Evolutionary conservation across 2,888 invertebrate genomes (phyloP).

Genomic region (Chymomyza fuscimana): DNA sequence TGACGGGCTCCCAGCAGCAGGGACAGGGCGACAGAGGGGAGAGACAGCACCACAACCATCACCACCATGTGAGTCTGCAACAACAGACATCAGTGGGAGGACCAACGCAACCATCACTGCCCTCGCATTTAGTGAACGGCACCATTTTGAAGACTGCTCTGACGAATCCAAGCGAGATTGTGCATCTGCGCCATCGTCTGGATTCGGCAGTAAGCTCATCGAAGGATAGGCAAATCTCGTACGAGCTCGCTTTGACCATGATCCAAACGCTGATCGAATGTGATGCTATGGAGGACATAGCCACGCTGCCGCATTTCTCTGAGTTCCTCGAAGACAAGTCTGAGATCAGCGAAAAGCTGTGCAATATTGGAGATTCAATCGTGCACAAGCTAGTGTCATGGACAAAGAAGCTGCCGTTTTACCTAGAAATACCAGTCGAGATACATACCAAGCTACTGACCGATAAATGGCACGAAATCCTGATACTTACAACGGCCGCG

Average conservation of each 20-base stretch:
- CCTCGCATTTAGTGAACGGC: slow-evolving; percentile 92
- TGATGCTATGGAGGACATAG: slow-evolving; percentile 97
- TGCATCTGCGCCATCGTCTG: slow-evolving; percentile 91
- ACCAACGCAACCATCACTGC: slow-evolving; percentile 74
- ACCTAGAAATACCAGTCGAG: slow-evolving; percentile 96
- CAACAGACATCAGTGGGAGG: slow-evolving; percentile 47
- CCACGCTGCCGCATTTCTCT: slow-evolving; percentile 93
- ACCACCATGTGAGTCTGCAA: slow-evolving; percentile 63
- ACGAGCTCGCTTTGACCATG: slow-evolving; percentile 92
- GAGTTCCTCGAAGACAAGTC: slow-evolving; percentile 94
- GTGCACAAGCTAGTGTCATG: slow-evolving; percentile 99
- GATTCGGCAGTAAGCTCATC: slow-evolving; percentile 94
- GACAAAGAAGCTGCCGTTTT: slow-evolving; percentile 99
- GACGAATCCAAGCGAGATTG: slow-evolving; percentile 95
- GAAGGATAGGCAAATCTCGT: slow-evolving; percentile 89
- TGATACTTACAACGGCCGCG: slow-evolving; percentile 95
- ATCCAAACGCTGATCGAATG: slow-evolving; percentile 96
- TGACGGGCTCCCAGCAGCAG: slow-evolving; percentile 73
- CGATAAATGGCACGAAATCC: slow-evolving; percentile 98
- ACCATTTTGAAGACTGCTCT: slow-evolving; percentile 96
- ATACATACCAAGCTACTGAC: slow-evolving; percentile 97
- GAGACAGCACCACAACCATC: slow-evolving; percentile 58
- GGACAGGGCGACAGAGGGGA: slow-evolving; percentile 63
- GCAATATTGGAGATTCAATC: slow-evolving; percentile 98
- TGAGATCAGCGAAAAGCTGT: slow-evolving; percentile 94